phyloP scores from a whole-genome alignment of 2,797 vertebrate species.

The Eleutherodactylus coqui region DNA sequence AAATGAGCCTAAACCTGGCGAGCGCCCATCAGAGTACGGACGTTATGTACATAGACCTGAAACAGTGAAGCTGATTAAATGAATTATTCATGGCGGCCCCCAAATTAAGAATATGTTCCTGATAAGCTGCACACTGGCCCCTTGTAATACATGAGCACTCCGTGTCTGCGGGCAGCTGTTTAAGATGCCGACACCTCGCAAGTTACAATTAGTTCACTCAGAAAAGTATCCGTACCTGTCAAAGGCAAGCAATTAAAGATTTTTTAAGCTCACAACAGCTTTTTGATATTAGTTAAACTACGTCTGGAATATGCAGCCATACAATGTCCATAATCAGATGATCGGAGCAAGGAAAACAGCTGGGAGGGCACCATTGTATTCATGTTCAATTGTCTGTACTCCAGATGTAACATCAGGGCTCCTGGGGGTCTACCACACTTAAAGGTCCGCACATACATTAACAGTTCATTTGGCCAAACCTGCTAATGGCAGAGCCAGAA shows the following conservation, averaged over 20 bases:
- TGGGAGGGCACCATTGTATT: neutral
- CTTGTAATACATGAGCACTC: constrained; percentile 18
- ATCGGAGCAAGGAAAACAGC: neutral
- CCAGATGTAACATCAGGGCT: neutral
- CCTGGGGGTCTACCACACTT: neutral
- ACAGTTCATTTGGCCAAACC: no score
- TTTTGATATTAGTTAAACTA: constrained; percentile 39
- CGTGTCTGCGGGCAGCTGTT: constrained; percentile 36
- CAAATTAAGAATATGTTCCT: neutral
- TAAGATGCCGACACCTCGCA: constrained; percentile 40
- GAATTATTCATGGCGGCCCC: constrained; percentile 54
- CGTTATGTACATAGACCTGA: constrained; percentile 1
- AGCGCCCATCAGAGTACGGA: constrained; percentile 18
- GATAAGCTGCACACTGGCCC: constrained; percentile 30
- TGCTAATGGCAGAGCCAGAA: no score
- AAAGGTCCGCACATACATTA: no score
- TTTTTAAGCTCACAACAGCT: constrained; percentile 12
- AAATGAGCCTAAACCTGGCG: constrained; percentile 36
- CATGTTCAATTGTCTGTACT: neutral
- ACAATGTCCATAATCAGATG: constrained; percentile 25
- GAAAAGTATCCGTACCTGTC: constrained; percentile 24
- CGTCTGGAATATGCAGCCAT: neutral
- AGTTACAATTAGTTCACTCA: constrained; percentile 24
- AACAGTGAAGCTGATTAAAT: constrained; percentile 46
- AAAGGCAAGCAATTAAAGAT: constrained; percentile 26